These are phyloP conservation scores for Onychomys torridus DNA, from an alignment of 2,797 vertebrate genomes.

Conservation along the genomic window DNA sequence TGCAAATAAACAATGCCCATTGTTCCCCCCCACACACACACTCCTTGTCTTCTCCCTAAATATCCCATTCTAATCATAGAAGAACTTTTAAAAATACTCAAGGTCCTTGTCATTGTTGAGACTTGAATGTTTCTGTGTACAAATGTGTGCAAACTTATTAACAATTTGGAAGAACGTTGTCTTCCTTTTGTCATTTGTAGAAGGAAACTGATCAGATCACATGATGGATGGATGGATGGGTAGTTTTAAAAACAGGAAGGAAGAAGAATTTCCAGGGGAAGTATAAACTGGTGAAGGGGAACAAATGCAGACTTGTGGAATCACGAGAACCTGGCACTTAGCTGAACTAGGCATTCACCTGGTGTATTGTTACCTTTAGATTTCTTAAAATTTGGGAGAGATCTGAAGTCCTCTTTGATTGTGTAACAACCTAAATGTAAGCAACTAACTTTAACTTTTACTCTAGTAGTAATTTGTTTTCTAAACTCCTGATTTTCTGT, in stretches of 20 bases:
- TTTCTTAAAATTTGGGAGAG: not conserved
- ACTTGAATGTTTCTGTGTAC: conserved; percentile 54
- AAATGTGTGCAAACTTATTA: conserved; percentile 67
- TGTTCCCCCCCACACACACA: not conserved
- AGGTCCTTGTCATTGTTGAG: conserved; percentile 63
- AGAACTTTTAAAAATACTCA: conserved; percentile 71
- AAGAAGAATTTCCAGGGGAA: not conserved
- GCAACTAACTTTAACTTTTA: not conserved
- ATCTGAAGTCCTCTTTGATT: not conserved
- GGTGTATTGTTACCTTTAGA: not conserved
- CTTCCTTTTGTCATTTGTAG: conserved; percentile 66
- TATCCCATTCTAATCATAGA: conserved; percentile 53
- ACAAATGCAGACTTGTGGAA: not conserved
- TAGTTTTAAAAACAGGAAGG: conserved; percentile 8
- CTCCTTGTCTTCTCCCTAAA: not conserved
- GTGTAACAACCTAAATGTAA: not conserved
- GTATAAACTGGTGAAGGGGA: not conserved
- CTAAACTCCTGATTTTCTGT: not conserved
- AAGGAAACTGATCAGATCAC: conserved; percentile 25
- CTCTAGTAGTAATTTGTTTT: not conserved
- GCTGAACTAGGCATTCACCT: not conserved
- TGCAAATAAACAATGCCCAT: conserved; percentile 82
- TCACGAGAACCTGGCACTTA: not conserved
- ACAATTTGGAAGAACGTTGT: conserved; percentile 59
- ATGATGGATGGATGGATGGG: conserved; percentile 58